Percentiles rank a stretch among this genome's conserved stretches.
Evolutionary conservation across 1,140 invertebrate species (phyloP).

Genomic region (Holcopasites calliopsidis): DNA sequence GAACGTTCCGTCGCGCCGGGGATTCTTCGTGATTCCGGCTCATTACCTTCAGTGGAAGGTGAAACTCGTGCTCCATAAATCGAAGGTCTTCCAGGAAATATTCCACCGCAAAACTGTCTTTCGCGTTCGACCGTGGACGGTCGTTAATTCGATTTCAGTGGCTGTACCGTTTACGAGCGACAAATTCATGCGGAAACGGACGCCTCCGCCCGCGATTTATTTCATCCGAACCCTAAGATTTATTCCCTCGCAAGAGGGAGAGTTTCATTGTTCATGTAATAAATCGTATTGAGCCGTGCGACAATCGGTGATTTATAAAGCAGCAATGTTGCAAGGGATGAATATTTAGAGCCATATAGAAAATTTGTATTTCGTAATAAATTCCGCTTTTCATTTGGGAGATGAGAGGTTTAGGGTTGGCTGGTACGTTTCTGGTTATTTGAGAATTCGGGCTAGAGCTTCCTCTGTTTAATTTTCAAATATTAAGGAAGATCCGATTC

Average conservation of each 20-base stretch:
- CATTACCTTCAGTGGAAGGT: background rate
- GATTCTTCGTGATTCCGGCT: constrained; percentile 2
- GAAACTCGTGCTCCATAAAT: background rate
- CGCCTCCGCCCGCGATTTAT: background rate
- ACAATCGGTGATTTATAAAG: no score
- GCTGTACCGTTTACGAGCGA: background rate
- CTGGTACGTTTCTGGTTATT: no score
- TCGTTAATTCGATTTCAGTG: constrained; percentile 8
- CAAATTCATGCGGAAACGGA: background rate
- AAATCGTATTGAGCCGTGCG: no score
- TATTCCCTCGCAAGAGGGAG: background rate
- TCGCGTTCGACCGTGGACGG: background rate
- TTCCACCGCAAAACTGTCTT: background rate
- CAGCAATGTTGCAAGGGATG: no score
- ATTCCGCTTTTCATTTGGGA: no score
- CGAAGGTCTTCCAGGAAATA: background rate
- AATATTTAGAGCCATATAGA: no score
- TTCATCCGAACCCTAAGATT: background rate
- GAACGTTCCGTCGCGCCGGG: background rate
- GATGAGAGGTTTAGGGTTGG: no score
- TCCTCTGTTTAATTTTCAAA: no score
- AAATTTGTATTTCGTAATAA: no score
- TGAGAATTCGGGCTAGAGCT: no score
- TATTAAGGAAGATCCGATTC: no score
- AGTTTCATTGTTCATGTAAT: no score